Evolutionary conservation across 2,888 invertebrate species (phyloP).

Genomic region (Pecten maximus): DNA sequence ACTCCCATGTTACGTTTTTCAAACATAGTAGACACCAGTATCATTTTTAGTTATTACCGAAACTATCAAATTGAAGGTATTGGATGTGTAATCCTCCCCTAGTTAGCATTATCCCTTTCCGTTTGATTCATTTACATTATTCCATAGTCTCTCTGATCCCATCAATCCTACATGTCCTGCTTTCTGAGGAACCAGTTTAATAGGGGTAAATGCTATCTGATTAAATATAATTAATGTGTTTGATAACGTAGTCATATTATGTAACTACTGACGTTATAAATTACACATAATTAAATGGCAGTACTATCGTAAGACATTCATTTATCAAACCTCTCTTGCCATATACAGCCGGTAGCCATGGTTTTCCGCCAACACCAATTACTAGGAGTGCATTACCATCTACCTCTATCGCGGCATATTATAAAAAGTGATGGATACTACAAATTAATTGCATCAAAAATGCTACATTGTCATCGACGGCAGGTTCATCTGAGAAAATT

Average conservation of each 20-base stretch:
- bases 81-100: too few relatives aligned
- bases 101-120: not conserved
- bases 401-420: not conserved
- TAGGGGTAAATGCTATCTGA: not conserved
- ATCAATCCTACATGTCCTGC: not conserved
- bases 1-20: too few relatives aligned
- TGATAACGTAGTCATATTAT: not conserved
- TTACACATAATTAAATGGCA: not conserved
- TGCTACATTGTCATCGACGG: not conserved
- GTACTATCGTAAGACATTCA: not conserved
- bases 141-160: not conserved
- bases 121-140: not conserved
- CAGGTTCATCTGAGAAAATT: not conserved
- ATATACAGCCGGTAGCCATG: not conserved
- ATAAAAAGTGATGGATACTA: not conserved
- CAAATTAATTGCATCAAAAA: conserved; percentile 10
- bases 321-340: not conserved
- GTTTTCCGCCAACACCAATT: not conserved
- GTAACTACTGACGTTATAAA: not conserved
- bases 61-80: too few relatives aligned
- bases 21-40: too few relatives aligned
- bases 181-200: not conserved
- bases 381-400: not conserved
- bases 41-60: too few relatives aligned
- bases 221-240: not conserved